These are phyloP conservation scores for Sylvia borin DNA, from an alignment of 2,797 vertebrate species.

Conservation along the genomic window DNA sequence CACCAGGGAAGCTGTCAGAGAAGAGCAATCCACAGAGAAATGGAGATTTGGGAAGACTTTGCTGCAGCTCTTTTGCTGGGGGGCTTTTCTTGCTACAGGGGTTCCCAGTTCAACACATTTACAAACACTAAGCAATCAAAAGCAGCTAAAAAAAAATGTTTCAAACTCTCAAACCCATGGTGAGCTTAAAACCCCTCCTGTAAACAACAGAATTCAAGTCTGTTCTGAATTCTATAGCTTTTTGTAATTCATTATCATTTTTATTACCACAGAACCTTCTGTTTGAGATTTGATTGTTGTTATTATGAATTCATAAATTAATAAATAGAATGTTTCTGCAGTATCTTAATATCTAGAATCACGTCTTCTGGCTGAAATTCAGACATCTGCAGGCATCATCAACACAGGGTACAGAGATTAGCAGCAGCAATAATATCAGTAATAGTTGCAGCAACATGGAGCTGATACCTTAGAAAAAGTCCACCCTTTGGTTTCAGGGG, in stretches of 20 bases:
- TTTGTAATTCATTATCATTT: background rate
- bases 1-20: background rate
- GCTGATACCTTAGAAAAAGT: background rate
- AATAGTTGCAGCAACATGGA: conserved; percentile 9
- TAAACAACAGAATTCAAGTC: background rate
- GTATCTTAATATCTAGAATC: background rate
- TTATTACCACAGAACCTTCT: background rate
- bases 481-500: background rate
- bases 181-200: background rate
- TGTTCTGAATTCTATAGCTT: background rate
- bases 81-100: background rate
- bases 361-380: background rate
- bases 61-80: background rate
- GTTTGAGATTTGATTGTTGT: background rate
- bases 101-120: background rate
- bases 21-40: background rate
- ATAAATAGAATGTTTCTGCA: background rate
- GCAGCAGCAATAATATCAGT: conserved; percentile 4
- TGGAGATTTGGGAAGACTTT: background rate
- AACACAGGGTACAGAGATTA: conserved; percentile 16
- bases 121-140: background rate
- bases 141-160: background rate
- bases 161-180: background rate
- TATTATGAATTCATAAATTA: conserved; percentile 6
- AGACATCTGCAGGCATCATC: conserved; percentile 27